phyloP scores from a whole-genome alignment of 2,113 vertebrate genomes.

The Toxostoma redivivum region DNA sequence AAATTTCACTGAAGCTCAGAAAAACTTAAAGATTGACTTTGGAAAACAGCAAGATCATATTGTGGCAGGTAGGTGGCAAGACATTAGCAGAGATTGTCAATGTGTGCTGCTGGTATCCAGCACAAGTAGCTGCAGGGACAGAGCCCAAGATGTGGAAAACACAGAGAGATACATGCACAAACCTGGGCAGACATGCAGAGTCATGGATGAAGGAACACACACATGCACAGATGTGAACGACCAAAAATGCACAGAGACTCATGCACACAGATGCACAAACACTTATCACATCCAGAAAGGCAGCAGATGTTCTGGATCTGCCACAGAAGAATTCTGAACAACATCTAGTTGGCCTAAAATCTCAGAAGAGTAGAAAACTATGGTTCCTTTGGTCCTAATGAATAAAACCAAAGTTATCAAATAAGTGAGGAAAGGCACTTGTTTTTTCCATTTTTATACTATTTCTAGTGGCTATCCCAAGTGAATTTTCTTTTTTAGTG shows the following conservation, averaged over 20 bases:
- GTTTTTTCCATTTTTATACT: not conserved
- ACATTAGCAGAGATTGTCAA: not conserved
- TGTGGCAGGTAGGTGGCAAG: not conserved
- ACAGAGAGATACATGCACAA: not conserved
- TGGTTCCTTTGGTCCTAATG: not conserved
- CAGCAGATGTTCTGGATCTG: not conserved
- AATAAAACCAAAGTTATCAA: not conserved
- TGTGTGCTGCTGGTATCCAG: not conserved
- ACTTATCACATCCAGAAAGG: not conserved
- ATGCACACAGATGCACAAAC: rapidly evolving
- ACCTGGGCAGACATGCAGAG: not conserved
- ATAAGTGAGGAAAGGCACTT: not conserved
- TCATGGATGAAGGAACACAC: not conserved
- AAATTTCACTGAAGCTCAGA: not conserved
- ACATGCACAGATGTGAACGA: rapidly evolving
- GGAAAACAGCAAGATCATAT: not conserved
- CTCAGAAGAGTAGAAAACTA: not conserved
- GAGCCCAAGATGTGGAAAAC: not conserved
- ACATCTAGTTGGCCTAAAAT: not conserved
- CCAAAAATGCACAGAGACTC: not conserved
- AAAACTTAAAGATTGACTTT: not conserved
- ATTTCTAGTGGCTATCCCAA: not conserved
- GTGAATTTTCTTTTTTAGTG: not conserved
- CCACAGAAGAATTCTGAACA: not conserved
- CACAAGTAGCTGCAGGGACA: not conserved